phyloP scores from a whole-genome alignment of 2,797 vertebrate genomes.

The Novumbra hubbsi region DNA sequence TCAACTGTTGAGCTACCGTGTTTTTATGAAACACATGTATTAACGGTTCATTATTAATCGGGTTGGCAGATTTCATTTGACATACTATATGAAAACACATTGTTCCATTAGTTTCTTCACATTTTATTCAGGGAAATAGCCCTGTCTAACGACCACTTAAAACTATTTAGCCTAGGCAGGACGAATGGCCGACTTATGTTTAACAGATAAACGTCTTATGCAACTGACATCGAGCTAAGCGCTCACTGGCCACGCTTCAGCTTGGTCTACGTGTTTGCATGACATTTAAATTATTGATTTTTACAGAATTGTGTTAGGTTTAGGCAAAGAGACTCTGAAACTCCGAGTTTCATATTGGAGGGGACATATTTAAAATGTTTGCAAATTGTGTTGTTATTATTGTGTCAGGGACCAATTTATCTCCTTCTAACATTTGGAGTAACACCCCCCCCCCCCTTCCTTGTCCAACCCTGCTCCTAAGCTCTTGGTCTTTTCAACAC shows the following conservation, averaged over 20 bases:
- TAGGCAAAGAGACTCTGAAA: too few species aligned
- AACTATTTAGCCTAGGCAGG: too few species aligned
- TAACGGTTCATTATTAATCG: not conserved
- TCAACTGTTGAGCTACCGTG: not conserved
- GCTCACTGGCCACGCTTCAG: not conserved
- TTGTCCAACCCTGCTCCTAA: too few species aligned
- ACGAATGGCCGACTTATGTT: conserved; percentile 4
- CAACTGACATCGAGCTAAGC: not conserved
- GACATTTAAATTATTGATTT: not conserved
- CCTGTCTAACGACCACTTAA: not conserved
- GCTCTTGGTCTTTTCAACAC: too few species aligned
- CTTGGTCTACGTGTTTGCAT: not conserved
- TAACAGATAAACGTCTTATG: conserved; percentile 8
- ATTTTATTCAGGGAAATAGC: not conserved
- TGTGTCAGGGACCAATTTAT: too few species aligned
- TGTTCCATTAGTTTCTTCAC: not conserved
- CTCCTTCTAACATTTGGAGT: too few species aligned
- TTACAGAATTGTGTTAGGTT: too few species aligned
- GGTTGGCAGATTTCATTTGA: not conserved
- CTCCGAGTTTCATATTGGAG: too few species aligned
- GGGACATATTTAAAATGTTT: too few species aligned
- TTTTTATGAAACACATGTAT: not conserved
- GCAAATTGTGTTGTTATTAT: too few species aligned
- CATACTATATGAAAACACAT: not conserved
- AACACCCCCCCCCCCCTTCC: too few species aligned